A percentile compares a stretch with the other conserved stretches of the same genome.
phyloP scores from a whole-genome alignment of 2,797 vertebrate species.

The Fringilla coelebs region DNA sequence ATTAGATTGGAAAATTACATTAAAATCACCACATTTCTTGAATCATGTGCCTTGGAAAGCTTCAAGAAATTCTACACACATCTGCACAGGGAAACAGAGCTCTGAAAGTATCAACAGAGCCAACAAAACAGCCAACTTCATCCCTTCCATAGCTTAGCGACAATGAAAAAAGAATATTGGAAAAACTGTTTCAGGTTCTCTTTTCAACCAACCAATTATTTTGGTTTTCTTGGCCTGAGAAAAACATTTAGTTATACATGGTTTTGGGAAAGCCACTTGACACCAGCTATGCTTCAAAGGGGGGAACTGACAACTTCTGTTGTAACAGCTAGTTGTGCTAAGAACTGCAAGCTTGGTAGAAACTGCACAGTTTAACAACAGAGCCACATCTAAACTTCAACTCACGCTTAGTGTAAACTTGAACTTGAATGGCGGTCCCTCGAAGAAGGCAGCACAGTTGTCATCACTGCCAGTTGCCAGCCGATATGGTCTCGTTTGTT shows the following conservation, averaged over 20 bases:
- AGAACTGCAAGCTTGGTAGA: background rate
- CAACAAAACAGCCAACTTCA: background rate
- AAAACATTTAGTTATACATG: background rate
- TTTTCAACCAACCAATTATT: background rate
- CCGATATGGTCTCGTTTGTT: constrained; percentile 89
- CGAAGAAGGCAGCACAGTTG: constrained; percentile 83
- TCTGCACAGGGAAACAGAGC: background rate
- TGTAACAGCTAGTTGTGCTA: background rate
- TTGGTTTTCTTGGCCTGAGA: background rate
- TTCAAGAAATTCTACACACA: background rate
- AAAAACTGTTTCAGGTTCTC: background rate
- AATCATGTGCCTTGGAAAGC: background rate
- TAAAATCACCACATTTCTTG: background rate
- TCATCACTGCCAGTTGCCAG: constrained; percentile 89
- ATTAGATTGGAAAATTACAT: background rate
- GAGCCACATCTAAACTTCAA: background rate
- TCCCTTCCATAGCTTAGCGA: background rate
- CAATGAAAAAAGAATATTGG: background rate
- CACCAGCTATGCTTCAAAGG: background rate
- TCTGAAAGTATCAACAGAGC: background rate
- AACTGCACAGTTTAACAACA: background rate
- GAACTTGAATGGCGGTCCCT: constrained; percentile 95
- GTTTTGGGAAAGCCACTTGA: background rate
- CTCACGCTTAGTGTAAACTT: constrained; percentile 88
- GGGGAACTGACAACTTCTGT: background rate